These are phyloP conservation scores for Glaucomys volans DNA, from an alignment of 2,113 vertebrate genomes.

Conservation along the genomic window DNA sequence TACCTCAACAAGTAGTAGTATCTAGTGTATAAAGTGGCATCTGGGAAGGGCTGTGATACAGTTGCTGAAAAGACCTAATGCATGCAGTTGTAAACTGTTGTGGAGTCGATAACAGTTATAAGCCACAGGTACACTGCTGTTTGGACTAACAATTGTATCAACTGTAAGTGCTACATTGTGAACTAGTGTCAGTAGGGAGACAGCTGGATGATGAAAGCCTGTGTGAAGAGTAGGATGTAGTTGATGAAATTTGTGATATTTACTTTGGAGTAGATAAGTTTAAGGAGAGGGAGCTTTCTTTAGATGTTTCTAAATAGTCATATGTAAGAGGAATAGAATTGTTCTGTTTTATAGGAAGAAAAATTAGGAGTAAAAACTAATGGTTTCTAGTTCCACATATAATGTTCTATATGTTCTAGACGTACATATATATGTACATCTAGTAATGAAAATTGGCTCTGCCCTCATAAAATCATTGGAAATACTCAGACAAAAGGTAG, in stretches of 20 bases:
- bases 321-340: background rate
- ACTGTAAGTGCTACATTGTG: background rate
- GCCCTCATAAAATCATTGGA: constrained; percentile 20
- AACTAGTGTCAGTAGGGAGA: background rate
- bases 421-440: no score
- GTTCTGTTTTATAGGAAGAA: background rate
- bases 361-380: background rate
- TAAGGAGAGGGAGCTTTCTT: constrained; percentile 32
- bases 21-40: background rate
- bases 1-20: background rate
- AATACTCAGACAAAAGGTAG: background rate
- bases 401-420: background rate
- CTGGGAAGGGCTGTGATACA: constrained; percentile 19
- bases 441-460: constrained; percentile 35
- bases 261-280: constrained; percentile 48
- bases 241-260: background rate
- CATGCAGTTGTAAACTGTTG: background rate
- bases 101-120: background rate
- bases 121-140: background rate
- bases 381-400: constrained; percentile 33
- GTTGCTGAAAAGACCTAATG: constrained; percentile 13
- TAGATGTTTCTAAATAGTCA: background rate
- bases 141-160: background rate
- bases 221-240: background rate
- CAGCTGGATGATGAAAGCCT: background rate